Percentiles rank a stretch among this genome's conserved stretches.
Conservation (phyloP, 2,888 invertebrate genomes). For the Sepioteuthis lessoniana region DNA sequence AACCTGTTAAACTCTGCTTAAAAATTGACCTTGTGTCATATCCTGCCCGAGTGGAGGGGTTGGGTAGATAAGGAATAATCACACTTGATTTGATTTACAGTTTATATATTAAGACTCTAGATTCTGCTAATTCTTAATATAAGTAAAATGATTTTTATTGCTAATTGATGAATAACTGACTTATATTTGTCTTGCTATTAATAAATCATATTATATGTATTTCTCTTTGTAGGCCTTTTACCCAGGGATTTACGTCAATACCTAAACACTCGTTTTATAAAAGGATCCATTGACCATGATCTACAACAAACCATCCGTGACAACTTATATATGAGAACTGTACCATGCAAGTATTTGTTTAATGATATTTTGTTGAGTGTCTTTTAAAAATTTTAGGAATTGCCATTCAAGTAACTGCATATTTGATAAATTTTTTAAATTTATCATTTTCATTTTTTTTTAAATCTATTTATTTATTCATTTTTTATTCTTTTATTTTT, state of each 20-base stretch:
- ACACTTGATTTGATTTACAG: neutral
- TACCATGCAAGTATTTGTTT: slow-evolving; percentile 76
- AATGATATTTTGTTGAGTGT: slow-evolving; percentile 50
- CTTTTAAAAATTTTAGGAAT: neutral
- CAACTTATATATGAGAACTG: slow-evolving; percentile 80
- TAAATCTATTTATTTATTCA: no score
- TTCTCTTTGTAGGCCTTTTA: slow-evolving; percentile 72
- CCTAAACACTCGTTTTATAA: slow-evolving; percentile 78
- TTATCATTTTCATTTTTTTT: no score
- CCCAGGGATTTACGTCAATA: slow-evolving; percentile 78
- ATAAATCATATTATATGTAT: neutral
- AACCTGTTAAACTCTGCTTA: no score
- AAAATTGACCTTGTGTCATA: no score
- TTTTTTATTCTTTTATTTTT: no score
- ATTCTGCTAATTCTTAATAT: neutral
- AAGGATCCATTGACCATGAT: slow-evolving; percentile 80
- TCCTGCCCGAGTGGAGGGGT: no score
- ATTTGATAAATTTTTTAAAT: no score
- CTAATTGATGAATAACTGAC: neutral
- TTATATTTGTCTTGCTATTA: neutral
- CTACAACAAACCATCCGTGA: slow-evolving; percentile 81
- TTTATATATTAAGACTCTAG: neutral
- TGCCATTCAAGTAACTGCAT: no score
- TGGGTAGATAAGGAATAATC: no score
- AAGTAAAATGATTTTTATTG: neutral